These are phyloP conservation scores for Euura saliciscinereae DNA, from an alignment of 1,140 invertebrate genomes.

Conservation along the genomic window DNA sequence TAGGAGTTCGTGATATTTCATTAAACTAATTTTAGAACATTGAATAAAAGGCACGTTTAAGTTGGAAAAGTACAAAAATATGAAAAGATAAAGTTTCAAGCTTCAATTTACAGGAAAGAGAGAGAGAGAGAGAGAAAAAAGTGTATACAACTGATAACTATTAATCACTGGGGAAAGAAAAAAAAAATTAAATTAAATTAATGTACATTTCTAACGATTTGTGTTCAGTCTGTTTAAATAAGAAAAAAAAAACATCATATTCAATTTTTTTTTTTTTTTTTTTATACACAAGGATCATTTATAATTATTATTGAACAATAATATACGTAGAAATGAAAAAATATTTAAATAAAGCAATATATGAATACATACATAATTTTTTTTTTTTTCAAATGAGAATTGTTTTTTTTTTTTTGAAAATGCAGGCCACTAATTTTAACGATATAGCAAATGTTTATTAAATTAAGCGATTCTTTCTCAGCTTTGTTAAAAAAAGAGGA, in stretches of 20 bases:
- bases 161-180: not conserved
- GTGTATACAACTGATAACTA: not conserved
- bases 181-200: not conserved
- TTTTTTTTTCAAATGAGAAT: no score
- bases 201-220: not conserved
- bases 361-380: no score
- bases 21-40: not conserved
- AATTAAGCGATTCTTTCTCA: no score
- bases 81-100: slow-evolving; percentile 38
- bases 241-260: not conserved
- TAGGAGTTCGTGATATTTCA: not conserved
- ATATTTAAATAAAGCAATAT: no score
- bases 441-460: not conserved
- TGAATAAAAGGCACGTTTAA: slow-evolving; percentile 46
- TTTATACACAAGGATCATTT: no score
- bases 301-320: no score
- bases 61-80: slow-evolving; percentile 52
- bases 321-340: no score
- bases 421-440: no score
- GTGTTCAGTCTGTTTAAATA: not conserved
- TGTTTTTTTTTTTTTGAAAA: no score
- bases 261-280: no score
- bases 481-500: no score
- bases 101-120: no score
- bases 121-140: not conserved